Evolutionary conservation across 2,797 vertebrate genomes (phyloP).

Genomic region (Rhinatrema bivittatum): DNA sequence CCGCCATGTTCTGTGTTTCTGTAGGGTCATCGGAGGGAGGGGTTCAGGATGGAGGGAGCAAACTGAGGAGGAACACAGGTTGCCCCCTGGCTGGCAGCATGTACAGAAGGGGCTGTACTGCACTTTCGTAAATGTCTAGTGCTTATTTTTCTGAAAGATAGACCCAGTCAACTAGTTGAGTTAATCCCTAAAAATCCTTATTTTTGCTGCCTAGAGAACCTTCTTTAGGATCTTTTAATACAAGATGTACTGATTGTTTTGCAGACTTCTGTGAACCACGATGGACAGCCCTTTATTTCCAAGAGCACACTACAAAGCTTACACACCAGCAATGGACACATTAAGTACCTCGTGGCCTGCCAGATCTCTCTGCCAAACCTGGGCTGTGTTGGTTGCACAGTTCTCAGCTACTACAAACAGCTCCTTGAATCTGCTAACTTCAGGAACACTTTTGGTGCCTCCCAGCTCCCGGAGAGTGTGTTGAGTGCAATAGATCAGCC

Average conservation of each 20-base stretch:
- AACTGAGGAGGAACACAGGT: too few species aligned
- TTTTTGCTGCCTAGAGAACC: too few species aligned
- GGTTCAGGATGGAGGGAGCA: too few species aligned
- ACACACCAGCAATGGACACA: constrained; percentile 18
- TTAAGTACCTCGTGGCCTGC: constrained; percentile 42
- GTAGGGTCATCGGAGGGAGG: too few species aligned
- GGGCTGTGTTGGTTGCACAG: constrained; percentile 42
- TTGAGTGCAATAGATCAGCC: constrained; percentile 15
- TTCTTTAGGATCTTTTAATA: too few species aligned
- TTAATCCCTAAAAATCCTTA: too few species aligned
- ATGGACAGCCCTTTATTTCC: constrained; percentile 18
- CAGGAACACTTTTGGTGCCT: constrained; percentile 4
- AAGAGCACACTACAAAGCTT: constrained; percentile 25
- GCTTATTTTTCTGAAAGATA: too few species aligned
- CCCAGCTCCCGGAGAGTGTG: constrained; percentile 6
- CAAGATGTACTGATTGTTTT: constrained; percentile 10
- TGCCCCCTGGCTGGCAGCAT: too few species aligned
- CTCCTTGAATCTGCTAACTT: constrained; percentile 22
- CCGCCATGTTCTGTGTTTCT: too few species aligned
- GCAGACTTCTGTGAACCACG: constrained; percentile 37
- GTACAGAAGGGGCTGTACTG: too few species aligned
- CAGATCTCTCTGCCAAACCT: constrained; percentile 52
- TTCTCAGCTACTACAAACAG: constrained; percentile 44
- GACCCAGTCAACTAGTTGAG: too few species aligned
- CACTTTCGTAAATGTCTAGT: too few species aligned